phyloP scores from a whole-genome alignment of 1,140 invertebrate species.

The Drosophila pseudoananassae region DNA sequence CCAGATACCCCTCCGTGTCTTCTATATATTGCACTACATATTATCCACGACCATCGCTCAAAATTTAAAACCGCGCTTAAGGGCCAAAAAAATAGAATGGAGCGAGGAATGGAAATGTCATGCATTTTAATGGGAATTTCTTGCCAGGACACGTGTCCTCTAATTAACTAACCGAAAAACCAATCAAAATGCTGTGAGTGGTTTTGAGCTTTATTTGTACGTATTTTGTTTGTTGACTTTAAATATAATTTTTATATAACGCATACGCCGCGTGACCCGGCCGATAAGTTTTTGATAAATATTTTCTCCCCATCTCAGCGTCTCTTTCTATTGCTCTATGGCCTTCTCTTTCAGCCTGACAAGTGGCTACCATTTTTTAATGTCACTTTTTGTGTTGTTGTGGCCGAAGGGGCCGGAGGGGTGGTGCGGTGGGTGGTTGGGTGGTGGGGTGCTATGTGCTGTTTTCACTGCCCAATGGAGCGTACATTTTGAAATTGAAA shows the following conservation, averaged over 20 bases:
- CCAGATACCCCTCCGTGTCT: too few species aligned
- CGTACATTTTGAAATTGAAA: constrained; percentile 81
- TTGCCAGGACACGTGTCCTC: constrained; percentile 27
- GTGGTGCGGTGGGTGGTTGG: background rate
- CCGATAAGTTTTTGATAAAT: constrained; percentile 66
- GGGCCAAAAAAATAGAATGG: background rate
- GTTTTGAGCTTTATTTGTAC: constrained; percentile 11
- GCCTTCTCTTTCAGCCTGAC: constrained; percentile 41
- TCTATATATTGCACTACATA: background rate
- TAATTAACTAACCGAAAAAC: constrained; percentile 37
- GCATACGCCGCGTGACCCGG: constrained; percentile 61
- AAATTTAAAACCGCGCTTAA: constrained; percentile 11
- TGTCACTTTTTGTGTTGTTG: constrained; percentile 72
- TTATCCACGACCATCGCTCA: constrained; percentile 16
- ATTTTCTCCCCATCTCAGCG: constrained; percentile 8
- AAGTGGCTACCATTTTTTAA: constrained; percentile 79
- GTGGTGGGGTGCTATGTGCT: background rate
- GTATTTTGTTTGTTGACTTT: constrained; percentile 1
- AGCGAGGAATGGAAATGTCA: constrained; percentile 36
- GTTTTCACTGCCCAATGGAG: constrained; percentile 72
- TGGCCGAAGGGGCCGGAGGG: background rate
- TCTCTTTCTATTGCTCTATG: background rate
- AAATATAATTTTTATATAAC: constrained; percentile 52
- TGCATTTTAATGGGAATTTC: constrained; percentile 41
- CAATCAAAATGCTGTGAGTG: constrained; percentile 33